Percentiles rank a stretch among this genome's conserved stretches.
phyloP scores from a whole-genome alignment of 2,113 vertebrate genomes.

The Machaerirhynchus nigripectus region DNA sequence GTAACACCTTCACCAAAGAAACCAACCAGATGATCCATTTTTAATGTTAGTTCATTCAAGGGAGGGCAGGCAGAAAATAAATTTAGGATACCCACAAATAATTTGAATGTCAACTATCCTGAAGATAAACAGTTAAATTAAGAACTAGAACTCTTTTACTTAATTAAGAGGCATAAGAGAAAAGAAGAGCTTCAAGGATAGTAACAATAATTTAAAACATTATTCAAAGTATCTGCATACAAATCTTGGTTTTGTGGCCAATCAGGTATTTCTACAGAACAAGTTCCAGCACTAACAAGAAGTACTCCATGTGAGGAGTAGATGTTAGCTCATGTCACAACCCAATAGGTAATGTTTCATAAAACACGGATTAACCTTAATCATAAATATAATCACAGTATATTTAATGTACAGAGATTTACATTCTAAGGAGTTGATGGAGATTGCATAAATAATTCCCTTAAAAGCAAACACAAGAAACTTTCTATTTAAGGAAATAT shows the following conservation, averaged over 20 bases:
- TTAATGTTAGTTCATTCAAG: not conserved
- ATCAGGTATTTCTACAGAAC: not conserved
- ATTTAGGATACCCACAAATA: not conserved
- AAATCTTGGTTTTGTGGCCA: not conserved
- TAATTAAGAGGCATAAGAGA: not conserved
- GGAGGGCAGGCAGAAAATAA: not conserved
- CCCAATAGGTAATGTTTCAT: not conserved
- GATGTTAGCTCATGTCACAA: not conserved
- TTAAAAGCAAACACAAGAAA: not conserved
- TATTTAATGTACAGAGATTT: not conserved
- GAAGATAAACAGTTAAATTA: not conserved
- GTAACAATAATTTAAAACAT: not conserved
- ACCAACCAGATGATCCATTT: not conserved
- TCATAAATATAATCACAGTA: not conserved
- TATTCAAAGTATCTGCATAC: not conserved
- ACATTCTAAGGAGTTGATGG: not conserved
- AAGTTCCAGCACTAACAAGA: not conserved
- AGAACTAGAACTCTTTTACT: not conserved
- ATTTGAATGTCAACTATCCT: not conserved
- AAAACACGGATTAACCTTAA: not conserved
- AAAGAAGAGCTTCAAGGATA: not conserved
- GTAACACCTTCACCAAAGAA: not conserved
- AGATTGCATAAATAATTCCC: not conserved
- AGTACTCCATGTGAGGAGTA: not conserved
- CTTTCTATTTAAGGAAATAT: not conserved